phyloP scores from a whole-genome alignment of 2,797 vertebrate genomes.

The Otolemur crassicaudatus region DNA sequence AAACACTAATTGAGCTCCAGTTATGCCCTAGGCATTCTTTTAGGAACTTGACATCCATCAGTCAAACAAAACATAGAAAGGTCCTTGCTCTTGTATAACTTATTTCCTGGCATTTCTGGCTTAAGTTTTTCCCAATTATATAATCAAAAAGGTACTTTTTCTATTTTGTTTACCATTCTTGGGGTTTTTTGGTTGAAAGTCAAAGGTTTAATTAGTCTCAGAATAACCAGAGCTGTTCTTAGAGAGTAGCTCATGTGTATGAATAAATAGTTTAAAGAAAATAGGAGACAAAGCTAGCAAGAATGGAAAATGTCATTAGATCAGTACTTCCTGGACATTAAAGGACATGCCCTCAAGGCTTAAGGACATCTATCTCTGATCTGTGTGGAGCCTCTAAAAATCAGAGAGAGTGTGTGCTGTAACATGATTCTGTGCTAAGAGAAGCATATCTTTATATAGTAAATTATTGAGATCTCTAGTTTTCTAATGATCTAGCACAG shows the following conservation, averaged over 20 bases:
- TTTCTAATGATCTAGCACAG: neutral
- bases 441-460: constrained; percentile 48
- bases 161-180: constrained; percentile 58
- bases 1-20: neutral
- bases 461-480: constrained; percentile 46
- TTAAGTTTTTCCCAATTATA: constrained; percentile 37
- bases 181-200: constrained; percentile 47
- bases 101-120: constrained; percentile 49
- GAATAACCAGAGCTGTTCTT: constrained; percentile 46
- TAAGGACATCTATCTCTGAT: neutral
- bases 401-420: neutral
- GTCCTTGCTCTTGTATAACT: constrained; percentile 14
- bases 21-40: constrained; percentile 26
- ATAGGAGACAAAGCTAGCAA: constrained; percentile 31
- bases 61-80: constrained; percentile 47
- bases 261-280: constrained; percentile 67
- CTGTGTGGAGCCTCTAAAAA: constrained; percentile 10
- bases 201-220: constrained; percentile 63
- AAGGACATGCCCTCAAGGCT: constrained; percentile 14
- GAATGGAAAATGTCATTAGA: constrained; percentile 14
- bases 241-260: neutral
- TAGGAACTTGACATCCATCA: constrained; percentile 31
- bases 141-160: constrained; percentile 53
- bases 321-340: constrained; percentile 37
- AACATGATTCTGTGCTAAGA: constrained; percentile 28